Evolutionary conservation across 2,797 vertebrate genomes (phyloP), one percentile per base, ranked within the genome.

Genomic region (Manis javanica): DNA sequence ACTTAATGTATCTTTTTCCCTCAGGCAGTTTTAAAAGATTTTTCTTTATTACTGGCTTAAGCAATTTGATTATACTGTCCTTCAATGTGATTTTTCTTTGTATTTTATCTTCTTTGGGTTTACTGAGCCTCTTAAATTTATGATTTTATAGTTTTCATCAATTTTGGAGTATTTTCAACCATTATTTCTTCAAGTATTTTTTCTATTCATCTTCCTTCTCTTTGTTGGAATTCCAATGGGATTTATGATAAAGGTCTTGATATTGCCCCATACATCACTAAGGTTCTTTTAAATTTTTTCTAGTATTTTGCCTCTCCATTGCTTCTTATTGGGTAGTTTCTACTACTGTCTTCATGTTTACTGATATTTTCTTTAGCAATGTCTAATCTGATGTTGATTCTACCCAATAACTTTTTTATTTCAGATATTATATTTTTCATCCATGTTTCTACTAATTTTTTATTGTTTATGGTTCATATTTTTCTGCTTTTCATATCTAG

Each of bases 121-220:
- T 51, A 1, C 53, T 83, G 18, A 94, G 11, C 29, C 23, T 85
- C 61, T 96, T 90, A 92, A 55, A 74, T 77, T 82, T 94, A 31
- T 90, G 64, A 14, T 1, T 61, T 89, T 72, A 49, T 71, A n/a
- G 4, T 55, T 93, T 66, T 55, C 31, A 81, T 79, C 42, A 87
- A 83, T 53, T 86, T 55, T 79, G 49, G 42, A 59, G 74, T 92
- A 91, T 78, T 95, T 86, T 87, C 12, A 83, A 75, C 5, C 21
- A 64, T 93, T 81, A 66, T 72, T 85, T 93, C 61, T 79, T 95
- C 26, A 84, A 81, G 81, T 87, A 64, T 71, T 59, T 42, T 92
- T 87, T 94, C 14, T 37, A 78, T 14, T 87, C 29, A 51, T 15
- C 7, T n/a, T 77, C 19, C 7, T 82, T 24, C 26, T 89, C 46